Evolutionary conservation across 2,888 invertebrate genomes (phyloP), one percentile per base, ranked within the genome.

Genomic region (Eledone cirrhosa): DNA sequence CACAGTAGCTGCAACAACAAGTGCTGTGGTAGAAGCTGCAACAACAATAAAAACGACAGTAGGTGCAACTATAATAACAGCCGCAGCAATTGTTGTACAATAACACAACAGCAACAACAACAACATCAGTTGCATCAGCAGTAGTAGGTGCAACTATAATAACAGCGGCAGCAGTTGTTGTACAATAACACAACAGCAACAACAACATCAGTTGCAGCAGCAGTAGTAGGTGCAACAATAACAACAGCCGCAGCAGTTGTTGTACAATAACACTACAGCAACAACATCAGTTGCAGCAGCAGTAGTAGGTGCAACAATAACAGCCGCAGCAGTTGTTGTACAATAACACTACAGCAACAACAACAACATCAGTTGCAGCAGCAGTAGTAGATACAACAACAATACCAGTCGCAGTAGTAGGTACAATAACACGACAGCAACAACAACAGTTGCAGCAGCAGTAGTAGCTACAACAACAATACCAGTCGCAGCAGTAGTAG

Each of bases 121-220:
- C 59, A 59, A n/a, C n/a, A 59, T 16, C 59, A 59, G 59, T n/a
- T 19, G 59, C n/a, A 59, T 19, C 59, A 59, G 59, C 59, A 59
- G 59, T 59, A 59, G 59, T n/a, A 59, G 59, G 16, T 19, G 59
- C 59, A 59, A n/a, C n/a, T 19, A n/a, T n/a, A 59, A n/a, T 59
- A 59, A n/a, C 59, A 59, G 59, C 59, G n/a, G 59, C 59, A 59
- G 59, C n/a, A 59, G 59, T n/a, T 19, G 59, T n/a, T 19, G 59
- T 59, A 59, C 59, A 59, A n/a, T 59, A 59, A n/a, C 59, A 59
- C 59, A 59, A n/a, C n/a, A 59, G 59, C 59, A 59, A n/a, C n/a
- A 59, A n/a, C 59, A 59, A n/a, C n/a, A 59, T 16, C 59, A 59
- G 59, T 59, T 19, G 59, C 59, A 59, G 59, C n/a, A 59, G 59